Evolutionary conservation across 2,113 vertebrate genomes (phyloP).

Genomic region (Microcebus murinus): DNA sequence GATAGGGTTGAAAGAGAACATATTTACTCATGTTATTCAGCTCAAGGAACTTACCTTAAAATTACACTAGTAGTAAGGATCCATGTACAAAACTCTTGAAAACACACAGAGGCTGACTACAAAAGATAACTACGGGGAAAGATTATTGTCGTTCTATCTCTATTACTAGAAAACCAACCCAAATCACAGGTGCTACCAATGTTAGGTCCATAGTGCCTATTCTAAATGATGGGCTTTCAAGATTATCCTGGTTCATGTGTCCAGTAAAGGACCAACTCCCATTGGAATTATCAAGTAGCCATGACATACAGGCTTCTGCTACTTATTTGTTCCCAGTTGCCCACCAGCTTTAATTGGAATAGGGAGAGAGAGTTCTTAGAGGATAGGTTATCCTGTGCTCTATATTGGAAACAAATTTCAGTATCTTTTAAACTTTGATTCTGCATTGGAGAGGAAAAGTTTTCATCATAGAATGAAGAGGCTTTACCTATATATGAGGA

Average conservation of each 20-base stretch:
- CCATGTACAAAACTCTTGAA: not conserved
- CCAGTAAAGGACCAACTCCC: not conserved
- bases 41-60: not conserved
- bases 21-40: not conserved
- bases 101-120: not conserved
- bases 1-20: not conserved
- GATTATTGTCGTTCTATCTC: not conserved
- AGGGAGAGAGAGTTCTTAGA: not conserved
- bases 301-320: not conserved
- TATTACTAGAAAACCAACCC: not conserved
- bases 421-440: not conserved
- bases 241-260: not conserved
- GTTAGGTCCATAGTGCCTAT: not conserved
- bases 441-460: not conserved
- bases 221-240: not conserved
- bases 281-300: not conserved
- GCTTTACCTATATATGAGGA: not conserved
- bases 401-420: not conserved
- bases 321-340: not conserved
- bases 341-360: not conserved
- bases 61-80: not conserved
- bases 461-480: not conserved
- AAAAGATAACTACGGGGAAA: not conserved
- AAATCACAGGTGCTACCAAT: not conserved
- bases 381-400: not conserved